Percentiles rank a stretch among this genome's conserved stretches.
phyloP scores from a whole-genome alignment of 2,113 vertebrate species.

The Menidia beryllina region DNA sequence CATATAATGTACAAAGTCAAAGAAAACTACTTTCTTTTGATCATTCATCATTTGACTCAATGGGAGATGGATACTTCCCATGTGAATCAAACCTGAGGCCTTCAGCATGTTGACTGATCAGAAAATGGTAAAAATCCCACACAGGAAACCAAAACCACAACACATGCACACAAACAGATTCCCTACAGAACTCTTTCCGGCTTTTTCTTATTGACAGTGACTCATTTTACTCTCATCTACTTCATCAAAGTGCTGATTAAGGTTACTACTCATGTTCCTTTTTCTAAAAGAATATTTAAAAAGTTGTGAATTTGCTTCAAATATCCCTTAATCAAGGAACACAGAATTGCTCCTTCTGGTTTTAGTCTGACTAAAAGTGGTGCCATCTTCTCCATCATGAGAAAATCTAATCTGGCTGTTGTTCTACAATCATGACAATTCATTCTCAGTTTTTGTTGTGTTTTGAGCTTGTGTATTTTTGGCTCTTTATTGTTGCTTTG shows the following conservation, averaged over 20 bases:
- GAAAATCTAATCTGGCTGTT: not conserved
- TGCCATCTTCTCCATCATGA: conserved; percentile 7
- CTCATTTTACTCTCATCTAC: not conserved
- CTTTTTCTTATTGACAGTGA: not conserved
- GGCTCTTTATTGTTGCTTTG: too few relatives aligned
- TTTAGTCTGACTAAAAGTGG: not conserved
- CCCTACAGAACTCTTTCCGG: not conserved
- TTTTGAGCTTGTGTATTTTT: too few relatives aligned
- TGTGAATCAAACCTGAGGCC: too few relatives aligned
- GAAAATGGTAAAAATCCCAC: not conserved
- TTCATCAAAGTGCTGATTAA: not conserved
- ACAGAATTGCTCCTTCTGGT: conserved; percentile 6
- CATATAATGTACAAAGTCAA: too few relatives aligned
- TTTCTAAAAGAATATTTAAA: not conserved
- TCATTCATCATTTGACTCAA: not conserved
- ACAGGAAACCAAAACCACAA: not conserved
- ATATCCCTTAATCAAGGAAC: too few relatives aligned
- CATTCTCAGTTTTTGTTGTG: not conserved
- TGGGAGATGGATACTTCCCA: too few relatives aligned
- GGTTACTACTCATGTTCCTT: not conserved
- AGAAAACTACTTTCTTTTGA: too few relatives aligned
- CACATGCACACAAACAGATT: not conserved
- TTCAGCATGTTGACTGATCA: too few relatives aligned
- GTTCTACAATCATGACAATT: not conserved
- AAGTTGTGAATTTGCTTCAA: too few relatives aligned